phyloP scores from a whole-genome alignment of 2,797 vertebrate genomes.

The Lemur catta region DNA sequence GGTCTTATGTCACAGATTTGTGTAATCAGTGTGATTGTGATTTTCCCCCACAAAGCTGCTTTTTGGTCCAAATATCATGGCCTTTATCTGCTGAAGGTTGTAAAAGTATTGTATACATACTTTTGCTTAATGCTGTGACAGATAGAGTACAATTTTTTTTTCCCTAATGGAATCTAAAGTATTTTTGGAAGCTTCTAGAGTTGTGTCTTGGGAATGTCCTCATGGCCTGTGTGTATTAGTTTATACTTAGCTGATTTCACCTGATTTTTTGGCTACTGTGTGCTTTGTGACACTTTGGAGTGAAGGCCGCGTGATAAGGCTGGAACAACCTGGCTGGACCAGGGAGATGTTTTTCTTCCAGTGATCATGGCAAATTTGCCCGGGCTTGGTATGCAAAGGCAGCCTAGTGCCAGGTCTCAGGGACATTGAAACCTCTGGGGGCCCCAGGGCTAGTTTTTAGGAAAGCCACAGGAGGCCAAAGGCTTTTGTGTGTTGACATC shows the following conservation, averaged over 20 bases:
- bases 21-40: neutral
- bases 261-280: accelerated
- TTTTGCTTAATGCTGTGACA: neutral
- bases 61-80: neutral
- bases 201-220: neutral
- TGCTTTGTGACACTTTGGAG: neutral
- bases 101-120: neutral
- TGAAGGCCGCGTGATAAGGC: neutral
- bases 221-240: neutral
- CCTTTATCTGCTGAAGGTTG: too few species aligned
- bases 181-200: neutral
- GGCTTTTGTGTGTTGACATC: neutral
- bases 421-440: neutral
- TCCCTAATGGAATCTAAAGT: neutral
- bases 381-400: neutral
- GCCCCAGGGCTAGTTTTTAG: neutral
- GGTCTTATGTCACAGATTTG: accelerated
- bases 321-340: neutral
- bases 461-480: neutral
- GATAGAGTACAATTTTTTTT: neutral
- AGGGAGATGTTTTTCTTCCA: neutral
- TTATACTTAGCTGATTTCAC: neutral
- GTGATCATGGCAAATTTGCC: accelerated
- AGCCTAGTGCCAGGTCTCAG: accelerated
- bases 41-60: neutral